Conservation (phyloP, 2,888 invertebrate species). For the Rhagonycha lutea region DNA sequence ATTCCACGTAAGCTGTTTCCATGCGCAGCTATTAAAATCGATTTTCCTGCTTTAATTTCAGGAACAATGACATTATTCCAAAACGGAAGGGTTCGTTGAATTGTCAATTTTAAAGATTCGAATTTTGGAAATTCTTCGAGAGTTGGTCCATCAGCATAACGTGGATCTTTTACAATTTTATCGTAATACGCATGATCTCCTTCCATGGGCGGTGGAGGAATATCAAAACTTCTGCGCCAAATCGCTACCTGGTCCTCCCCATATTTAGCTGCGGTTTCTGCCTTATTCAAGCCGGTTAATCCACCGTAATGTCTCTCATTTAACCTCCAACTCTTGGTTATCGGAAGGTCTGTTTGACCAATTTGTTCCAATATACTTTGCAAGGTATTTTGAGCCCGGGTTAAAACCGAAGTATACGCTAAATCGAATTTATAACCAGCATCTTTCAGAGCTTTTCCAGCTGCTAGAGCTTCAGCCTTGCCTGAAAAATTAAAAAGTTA, state of each 20-base stretch:
- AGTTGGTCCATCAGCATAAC: constrained; percentile 71
- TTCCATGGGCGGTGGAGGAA: constrained; percentile 85
- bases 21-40: constrained; percentile 83
- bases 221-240: constrained; percentile 87
- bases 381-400: constrained; percentile 65
- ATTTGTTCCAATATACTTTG: constrained; percentile 62
- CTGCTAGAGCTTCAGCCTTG: constrained; percentile 61
- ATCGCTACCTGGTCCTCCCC: constrained; percentile 77
- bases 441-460: constrained; percentile 65
- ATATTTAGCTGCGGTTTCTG: constrained; percentile 69
- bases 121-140: constrained; percentile 80
- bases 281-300: constrained; percentile 69
- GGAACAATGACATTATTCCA: constrained; percentile 89
- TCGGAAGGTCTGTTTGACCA: constrained; percentile 60
- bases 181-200: constrained; percentile 77
- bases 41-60: constrained; percentile 81
- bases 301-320: constrained; percentile 71
- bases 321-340: constrained; percentile 65
- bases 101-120: constrained; percentile 84
- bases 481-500: constrained; percentile 51
- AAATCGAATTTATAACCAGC: constrained; percentile 63
- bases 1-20: constrained; percentile 88
- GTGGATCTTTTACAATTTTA: constrained; percentile 76
- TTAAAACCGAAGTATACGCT: constrained; percentile 67
- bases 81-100: constrained; percentile 83